Conservation (phyloP, 1,140 invertebrate genomes). For the Euura lappo region DNA sequence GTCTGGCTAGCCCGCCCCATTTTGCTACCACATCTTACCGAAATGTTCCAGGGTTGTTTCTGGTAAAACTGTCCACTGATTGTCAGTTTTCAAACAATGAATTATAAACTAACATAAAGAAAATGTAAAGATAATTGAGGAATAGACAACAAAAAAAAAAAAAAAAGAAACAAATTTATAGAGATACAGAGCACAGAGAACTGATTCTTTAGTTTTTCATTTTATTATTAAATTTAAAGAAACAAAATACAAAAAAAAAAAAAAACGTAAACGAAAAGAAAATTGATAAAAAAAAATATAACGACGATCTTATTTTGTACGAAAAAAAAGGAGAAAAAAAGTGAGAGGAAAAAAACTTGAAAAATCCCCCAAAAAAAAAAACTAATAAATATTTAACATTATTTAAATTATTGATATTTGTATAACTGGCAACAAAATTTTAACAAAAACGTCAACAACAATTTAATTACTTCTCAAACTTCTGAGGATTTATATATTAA, state of each 20-base stretch:
- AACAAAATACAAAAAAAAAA: not conserved
- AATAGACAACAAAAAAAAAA: slow-evolving; percentile 6
- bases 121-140: not conserved
- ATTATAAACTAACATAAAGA: not conserved
- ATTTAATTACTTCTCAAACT: not conserved
- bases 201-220: not conserved
- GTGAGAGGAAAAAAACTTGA: too few species aligned
- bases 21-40: slow-evolving; percentile 53
- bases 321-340: not conserved
- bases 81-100: not conserved
- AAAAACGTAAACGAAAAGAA: not conserved
- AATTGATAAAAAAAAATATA: not conserved
- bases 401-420: not conserved
- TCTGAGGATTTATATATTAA: not conserved
- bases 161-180: not conserved
- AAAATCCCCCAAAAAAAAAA: too few species aligned
- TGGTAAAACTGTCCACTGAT: slow-evolving; percentile 23
- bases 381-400: too few species aligned
- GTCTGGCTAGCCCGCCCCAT: slow-evolving; percentile 46
- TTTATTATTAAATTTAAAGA: not conserved
- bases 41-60: slow-evolving; percentile 35
- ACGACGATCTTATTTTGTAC: not conserved
- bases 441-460: not conserved
- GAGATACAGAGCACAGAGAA: not conserved
- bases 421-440: not conserved